Base-by-base conservation (phyloP, 2,888 invertebrate genomes). In the Lycia hirtaria region DNA sequence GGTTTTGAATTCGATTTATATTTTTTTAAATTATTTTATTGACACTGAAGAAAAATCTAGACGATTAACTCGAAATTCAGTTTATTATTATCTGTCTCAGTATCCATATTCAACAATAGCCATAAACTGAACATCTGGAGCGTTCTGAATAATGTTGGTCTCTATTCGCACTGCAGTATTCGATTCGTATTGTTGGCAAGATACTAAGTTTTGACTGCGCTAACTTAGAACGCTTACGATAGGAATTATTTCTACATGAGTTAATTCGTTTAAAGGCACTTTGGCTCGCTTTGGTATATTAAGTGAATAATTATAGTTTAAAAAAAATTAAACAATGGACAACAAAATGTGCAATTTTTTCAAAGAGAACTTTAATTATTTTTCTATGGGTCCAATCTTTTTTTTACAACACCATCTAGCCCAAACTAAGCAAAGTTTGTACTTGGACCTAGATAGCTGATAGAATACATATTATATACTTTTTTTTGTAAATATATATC, bases 121-220 rank as follows among this genome's bases (percentile, higher is more conserved):
- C 30, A 4, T 24, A 17, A 40, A 33, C 32, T 40, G 19, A 47
- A 22, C 22, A 2, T 22, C 38, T 40, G 38, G 7, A 22, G 24
- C 19, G 19, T 35, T 35, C 48, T n/a, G 7, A 41, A 41, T 43
- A 48, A 41, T 41, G 35, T 28, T 40, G 7, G 12, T 7, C 22
- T 12, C 2, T 24, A 15, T 33, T 41, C 37, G 30, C 48, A 20
- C 14, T 43, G 41, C 55, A 49, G 38, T 24, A n/a, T 22, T 33
- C 22, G n/a, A n/a, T n/a, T n/a, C n/a, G n/a, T n/a, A 55, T 49
- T 55, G 55, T 55, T 33, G 37, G 6, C 49, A 19, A 50, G 43
- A 44, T 56, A 44, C 22, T n/a, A 50, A 49, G 48, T 55, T 55
- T 33, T 24, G 41, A 10, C 33, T 20, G 37, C 28, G 28, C 33